Base-by-base conservation (phyloP, 2,797 vertebrate genomes). In the Gastrophryne carolinensis region DNA sequence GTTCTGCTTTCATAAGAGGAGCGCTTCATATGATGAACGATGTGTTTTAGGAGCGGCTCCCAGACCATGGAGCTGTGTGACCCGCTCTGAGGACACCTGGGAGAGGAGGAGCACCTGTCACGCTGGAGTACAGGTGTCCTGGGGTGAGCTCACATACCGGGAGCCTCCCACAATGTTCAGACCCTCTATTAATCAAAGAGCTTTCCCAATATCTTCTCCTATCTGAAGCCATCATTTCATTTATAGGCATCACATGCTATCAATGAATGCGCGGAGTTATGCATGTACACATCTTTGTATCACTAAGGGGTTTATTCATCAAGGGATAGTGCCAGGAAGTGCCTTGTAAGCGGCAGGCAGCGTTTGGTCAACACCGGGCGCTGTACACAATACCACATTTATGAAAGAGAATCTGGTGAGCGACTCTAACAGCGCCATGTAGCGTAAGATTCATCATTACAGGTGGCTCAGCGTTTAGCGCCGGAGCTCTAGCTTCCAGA, bases 71-170 rank as follows among this genome's bases (percentile, higher is more conserved):
- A 35, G 61, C 17, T 47, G 24, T 12, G 50, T 53, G 35, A 65
- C 58, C 32, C 7, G 11, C 44, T 63, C 34, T 53, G 23, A 47
- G 47, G 27, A 73, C 27, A 56, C 23, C 41, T 39, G 50, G 49
- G 26, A 54, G 71, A 30, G 49, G 37, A 2, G 17, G 27, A 9
- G 11, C 37, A 64, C 52, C 60, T 73, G 71, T 64, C 61, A 54
- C 1, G 17, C 4, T 39, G 6, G 44, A 54, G 39, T 13, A 9
- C 47, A 57, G 72, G 37, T 74, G 41, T 74, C 62, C 37, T 35
- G 17, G 35, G 2, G 15, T 58, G 62, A 74, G 27, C 52, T 11
- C 1, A 53, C 5, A 21, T 11, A 30, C n/a, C 9, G n/a, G 23
- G 52, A 54, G 1, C 49, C 58, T 27, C 57, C 58, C 19, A 35